phyloP scores from a whole-genome alignment of 2,888 invertebrate species.

The Cenopis cana region DNA sequence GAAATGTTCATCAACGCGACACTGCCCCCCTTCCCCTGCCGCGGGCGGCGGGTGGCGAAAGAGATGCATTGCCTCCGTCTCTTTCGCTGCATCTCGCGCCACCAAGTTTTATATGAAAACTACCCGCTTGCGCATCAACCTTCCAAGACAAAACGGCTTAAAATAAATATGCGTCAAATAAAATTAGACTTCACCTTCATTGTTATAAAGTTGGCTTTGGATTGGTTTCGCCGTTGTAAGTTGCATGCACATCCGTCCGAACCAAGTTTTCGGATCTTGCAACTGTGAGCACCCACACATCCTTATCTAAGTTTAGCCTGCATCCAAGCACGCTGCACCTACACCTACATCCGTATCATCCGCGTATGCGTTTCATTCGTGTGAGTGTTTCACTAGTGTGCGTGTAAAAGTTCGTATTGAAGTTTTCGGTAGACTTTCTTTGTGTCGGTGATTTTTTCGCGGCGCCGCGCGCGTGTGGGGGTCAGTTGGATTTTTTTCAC shows the following conservation, averaged over 20 bases:
- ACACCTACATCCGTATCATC: slow-evolving; percentile 67
- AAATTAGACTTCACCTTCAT: slow-evolving; percentile 47
- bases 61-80: slow-evolving; percentile 60
- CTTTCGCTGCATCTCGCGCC: slow-evolving; percentile 78
- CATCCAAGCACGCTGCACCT: slow-evolving; percentile 69
- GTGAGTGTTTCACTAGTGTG: slow-evolving; percentile 59
- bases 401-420: slow-evolving; percentile 79
- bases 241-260: slow-evolving; percentile 50
- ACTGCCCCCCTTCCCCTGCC: slow-evolving; percentile 65
- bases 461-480: slow-evolving; percentile 71
- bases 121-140: slow-evolving; percentile 78
- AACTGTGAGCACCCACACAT: slow-evolving; percentile 74
- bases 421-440: slow-evolving; percentile 84
- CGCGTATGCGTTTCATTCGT: slow-evolving; percentile 61
- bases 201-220: slow-evolving; percentile 37
- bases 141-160: slow-evolving; percentile 53
- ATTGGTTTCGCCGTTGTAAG: slow-evolving; percentile 45
- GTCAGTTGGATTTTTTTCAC: slow-evolving; percentile 82
- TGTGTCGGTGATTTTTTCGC: slow-evolving; percentile 84
- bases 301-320: slow-evolving; percentile 77
- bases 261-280: slow-evolving; percentile 78
- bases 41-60: slow-evolving; percentile 77
- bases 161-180: slow-evolving; percentile 32
- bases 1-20: slow-evolving; percentile 86
- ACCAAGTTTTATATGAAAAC: slow-evolving; percentile 82